phyloP scores from a whole-genome alignment of 2,797 vertebrate genomes.

The Cirrhinus molitorella region DNA sequence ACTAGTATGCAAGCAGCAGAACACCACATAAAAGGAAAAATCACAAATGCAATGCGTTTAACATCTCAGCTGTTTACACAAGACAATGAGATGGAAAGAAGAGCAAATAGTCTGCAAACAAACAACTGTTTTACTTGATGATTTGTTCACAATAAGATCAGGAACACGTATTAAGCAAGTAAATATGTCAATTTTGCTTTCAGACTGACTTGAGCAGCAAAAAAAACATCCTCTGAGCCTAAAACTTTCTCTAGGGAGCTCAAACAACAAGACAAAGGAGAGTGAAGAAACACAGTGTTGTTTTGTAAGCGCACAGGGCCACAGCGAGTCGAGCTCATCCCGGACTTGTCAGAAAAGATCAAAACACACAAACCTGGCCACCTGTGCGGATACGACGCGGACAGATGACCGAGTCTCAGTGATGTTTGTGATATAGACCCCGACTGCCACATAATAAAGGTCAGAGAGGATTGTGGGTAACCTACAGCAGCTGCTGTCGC shows the following conservation, averaged over 20 bases:
- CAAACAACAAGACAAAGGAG: neutral
- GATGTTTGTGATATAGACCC: neutral
- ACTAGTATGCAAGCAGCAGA: neutral
- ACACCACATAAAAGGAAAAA: neutral
- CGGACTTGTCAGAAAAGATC: neutral
- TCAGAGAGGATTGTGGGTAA: conserved; percentile 26
- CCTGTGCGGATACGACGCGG: neutral
- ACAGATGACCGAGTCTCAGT: neutral
- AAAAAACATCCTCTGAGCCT: neutral
- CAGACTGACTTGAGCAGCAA: neutral
- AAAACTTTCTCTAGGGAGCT: neutral
- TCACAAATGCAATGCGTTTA: neutral
- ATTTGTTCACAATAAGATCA: neutral
- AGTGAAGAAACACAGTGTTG: neutral
- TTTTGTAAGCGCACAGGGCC: neutral
- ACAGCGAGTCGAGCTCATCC: neutral
- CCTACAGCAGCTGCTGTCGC: neutral
- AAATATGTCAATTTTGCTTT: neutral
- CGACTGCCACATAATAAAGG: conserved; percentile 20
- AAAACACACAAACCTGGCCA: conserved; percentile 6
- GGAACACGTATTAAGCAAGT: neutral
- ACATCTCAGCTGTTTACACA: neutral
- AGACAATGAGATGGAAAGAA: neutral
- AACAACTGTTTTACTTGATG: neutral
- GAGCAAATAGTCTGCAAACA: neutral